Evolutionary conservation across 2,888 invertebrate species (phyloP).

Genomic region (Pteria penguin): DNA sequence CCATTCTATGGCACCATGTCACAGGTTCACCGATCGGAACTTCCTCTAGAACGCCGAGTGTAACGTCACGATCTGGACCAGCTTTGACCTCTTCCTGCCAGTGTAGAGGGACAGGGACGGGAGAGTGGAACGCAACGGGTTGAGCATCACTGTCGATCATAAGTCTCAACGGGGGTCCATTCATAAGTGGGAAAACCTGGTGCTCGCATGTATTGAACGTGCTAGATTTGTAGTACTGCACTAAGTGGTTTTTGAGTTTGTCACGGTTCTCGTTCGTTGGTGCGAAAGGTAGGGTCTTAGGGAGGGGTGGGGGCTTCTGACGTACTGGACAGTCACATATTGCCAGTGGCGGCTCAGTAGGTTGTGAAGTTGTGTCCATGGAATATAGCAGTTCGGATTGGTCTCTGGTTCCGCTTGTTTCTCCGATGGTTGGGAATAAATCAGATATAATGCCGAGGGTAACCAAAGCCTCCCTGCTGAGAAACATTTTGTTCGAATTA

Average conservation of each 20-base stretch:
- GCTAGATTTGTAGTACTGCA: slow-evolving; percentile 56
- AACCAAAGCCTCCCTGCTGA: slow-evolving; percentile 54
- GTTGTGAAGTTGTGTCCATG: not conserved
- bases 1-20: not conserved
- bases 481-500: slow-evolving; percentile 44
- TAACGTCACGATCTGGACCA: slow-evolving; percentile 57
- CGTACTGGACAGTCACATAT: slow-evolving; percentile 10
- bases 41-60: slow-evolving; percentile 52
- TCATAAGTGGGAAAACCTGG: slow-evolving; percentile 14
- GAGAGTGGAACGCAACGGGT: slow-evolving; percentile 59
- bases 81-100: slow-evolving; percentile 62
- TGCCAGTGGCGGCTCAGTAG: not conserved
- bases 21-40: slow-evolving; percentile 35
- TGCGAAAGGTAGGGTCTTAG: slow-evolving; percentile 50
- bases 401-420: not conserved
- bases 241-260: slow-evolving; percentile 48
- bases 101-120: slow-evolving; percentile 61
- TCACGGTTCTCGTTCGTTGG: slow-evolving; percentile 46
- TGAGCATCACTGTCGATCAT: slow-evolving; percentile 57
- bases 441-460: slow-evolving; percentile 54
- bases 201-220: slow-evolving; percentile 53
- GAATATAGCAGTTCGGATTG: too few relatives aligned
- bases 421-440: slow-evolving; percentile 43
- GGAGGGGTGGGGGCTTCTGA: slow-evolving; percentile 44
- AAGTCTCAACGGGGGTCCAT: slow-evolving; percentile 40